These are phyloP conservation scores for Climacteris rufus DNA, from an alignment of 2,113 vertebrate species.

Conservation along the genomic window DNA sequence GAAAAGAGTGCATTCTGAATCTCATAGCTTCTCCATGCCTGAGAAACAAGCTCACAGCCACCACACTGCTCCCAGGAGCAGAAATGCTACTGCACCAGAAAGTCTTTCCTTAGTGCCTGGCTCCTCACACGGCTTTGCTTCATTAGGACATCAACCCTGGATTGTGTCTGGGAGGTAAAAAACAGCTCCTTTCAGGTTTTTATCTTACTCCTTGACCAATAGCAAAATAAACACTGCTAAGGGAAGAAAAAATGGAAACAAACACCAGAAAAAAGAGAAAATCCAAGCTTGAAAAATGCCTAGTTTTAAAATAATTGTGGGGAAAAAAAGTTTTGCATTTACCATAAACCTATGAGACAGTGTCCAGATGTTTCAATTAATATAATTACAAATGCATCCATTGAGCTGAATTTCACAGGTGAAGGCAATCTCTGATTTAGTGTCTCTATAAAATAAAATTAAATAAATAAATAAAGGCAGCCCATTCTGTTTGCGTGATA, in stretches of 20 bases:
- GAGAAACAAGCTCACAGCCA: fast-evolving
- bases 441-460: not conserved
- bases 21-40: fast-evolving
- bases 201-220: not conserved
- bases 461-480: not conserved
- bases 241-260: not conserved
- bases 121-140: not conserved
- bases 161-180: not conserved
- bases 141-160: not conserved
- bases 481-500: not conserved
- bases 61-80: fast-evolving
- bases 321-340: not conserved
- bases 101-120: fast-evolving
- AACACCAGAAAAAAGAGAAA: not conserved
- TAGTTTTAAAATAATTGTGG: not conserved
- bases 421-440: not conserved
- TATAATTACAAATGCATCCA: not conserved
- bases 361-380: not conserved
- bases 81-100: fast-evolving
- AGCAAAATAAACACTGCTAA: not conserved
- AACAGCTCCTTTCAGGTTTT: not conserved
- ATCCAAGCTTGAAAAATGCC: not conserved
- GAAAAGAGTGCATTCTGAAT: fast-evolving
- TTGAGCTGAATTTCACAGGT: not conserved
- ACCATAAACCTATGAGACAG: not conserved